Conservation (phyloP, 2,113 vertebrate species). For the Chroicocephalus ridibundus region DNA sequence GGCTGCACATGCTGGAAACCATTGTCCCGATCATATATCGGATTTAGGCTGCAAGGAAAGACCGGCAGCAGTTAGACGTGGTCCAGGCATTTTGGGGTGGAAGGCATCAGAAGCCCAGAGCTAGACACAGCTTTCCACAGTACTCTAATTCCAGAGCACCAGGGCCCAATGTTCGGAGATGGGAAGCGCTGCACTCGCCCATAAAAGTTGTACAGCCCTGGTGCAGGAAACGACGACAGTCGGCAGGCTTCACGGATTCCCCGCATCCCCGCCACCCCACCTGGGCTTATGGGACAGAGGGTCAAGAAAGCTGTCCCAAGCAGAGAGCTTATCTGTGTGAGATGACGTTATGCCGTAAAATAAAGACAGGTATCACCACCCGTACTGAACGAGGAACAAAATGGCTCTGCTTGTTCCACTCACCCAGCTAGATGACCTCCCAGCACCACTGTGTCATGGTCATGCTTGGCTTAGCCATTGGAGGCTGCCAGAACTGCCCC, state of each 20-base stretch:
- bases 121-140: not conserved
- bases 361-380: not conserved
- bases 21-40: fast-evolving
- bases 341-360: not conserved
- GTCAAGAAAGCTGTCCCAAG: not conserved
- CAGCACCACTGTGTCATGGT: not conserved
- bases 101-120: not conserved
- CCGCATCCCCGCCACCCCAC: not conserved
- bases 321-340: not conserved
- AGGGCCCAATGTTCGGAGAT: fast-evolving
- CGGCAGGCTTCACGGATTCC: not conserved
- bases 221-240: not conserved
- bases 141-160: not conserved
- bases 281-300: not conserved
- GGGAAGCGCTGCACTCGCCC: not conserved
- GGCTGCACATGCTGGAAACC: not conserved
- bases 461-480: not conserved
- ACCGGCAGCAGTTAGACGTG: not conserved
- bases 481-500: not conserved
- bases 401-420: not conserved
- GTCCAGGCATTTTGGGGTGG: not conserved
- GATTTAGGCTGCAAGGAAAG: not conserved
- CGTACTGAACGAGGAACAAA: not conserved
- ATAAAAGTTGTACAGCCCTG: not conserved
- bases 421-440: not conserved